These are phyloP conservation scores for Sciurus niger DNA, from an alignment of 2,113 vertebrate species.

Conservation along the genomic window DNA sequence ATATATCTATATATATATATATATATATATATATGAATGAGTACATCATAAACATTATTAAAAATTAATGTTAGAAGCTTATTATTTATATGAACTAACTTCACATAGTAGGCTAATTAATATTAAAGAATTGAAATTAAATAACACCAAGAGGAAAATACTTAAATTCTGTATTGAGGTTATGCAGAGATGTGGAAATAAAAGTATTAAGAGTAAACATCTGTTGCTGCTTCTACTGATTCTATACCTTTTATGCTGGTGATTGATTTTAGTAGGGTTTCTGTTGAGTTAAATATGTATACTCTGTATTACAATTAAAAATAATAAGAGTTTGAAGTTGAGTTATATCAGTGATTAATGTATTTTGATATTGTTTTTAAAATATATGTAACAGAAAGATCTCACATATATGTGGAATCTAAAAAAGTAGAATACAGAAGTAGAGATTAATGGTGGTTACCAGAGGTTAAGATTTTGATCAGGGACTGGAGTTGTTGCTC, in stretches of 20 bases:
- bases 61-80: background rate
- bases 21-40: background rate
- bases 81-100: background rate
- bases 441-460: background rate
- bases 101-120: background rate
- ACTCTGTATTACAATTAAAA: constrained; percentile 35
- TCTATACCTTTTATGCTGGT: background rate
- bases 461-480: background rate
- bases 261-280: constrained; percentile 13
- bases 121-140: background rate
- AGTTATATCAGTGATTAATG: constrained; percentile 30
- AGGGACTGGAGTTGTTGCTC: background rate
- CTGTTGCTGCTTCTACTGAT: background rate
- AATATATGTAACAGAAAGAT: background rate
- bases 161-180: constrained; percentile 3
- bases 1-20: background rate
- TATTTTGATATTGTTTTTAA: constrained; percentile 47
- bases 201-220: background rate
- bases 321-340: constrained; percentile 36
- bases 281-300: constrained; percentile 51
- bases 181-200: constrained; percentile 24
- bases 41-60: background rate
- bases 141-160: background rate
- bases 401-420: background rate
- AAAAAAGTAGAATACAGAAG: background rate